phyloP scores from a whole-genome alignment of 2,888 invertebrate species.

The Calameuta pallipes region DNA sequence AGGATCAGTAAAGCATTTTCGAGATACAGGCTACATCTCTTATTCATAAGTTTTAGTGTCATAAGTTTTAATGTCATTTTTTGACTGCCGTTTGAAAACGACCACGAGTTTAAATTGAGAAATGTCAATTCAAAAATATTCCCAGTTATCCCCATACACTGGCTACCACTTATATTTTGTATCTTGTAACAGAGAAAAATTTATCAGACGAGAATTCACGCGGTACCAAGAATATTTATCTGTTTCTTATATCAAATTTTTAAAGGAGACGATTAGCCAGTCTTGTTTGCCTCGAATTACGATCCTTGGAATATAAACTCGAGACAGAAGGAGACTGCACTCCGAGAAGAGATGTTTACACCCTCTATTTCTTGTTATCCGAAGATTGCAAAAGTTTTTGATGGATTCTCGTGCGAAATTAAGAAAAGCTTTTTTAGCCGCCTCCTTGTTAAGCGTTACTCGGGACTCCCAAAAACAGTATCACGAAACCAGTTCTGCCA shows the following conservation, averaged over 20 bases:
- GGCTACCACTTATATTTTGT: not conserved
- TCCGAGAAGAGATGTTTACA: not conserved
- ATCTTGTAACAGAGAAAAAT: not conserved
- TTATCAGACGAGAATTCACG: not conserved
- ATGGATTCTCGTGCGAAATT: constrained; percentile 6
- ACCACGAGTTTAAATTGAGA: not conserved
- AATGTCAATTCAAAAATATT: not conserved
- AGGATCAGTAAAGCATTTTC: not conserved
- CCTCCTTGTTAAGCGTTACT: not conserved
- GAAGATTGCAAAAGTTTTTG: constrained; percentile 8
- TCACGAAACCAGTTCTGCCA: not conserved
- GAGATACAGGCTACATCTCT: not conserved
- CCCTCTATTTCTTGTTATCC: constrained; percentile 4
- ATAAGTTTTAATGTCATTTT: not conserved
- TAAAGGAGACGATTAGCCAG: not conserved
- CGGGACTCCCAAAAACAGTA: not conserved
- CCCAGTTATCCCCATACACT: not conserved
- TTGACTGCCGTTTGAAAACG: not conserved
- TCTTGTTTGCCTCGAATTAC: not conserved
- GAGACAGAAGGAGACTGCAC: constrained; percentile 1
- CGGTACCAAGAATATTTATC: not conserved
- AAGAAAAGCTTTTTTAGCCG: not conserved
- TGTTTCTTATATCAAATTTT: not conserved
- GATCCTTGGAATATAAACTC: not conserved
- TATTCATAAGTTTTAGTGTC: constrained; percentile 4